Conservation (phyloP, 2,113 vertebrate genomes). For the Anguilla rostrata region DNA sequence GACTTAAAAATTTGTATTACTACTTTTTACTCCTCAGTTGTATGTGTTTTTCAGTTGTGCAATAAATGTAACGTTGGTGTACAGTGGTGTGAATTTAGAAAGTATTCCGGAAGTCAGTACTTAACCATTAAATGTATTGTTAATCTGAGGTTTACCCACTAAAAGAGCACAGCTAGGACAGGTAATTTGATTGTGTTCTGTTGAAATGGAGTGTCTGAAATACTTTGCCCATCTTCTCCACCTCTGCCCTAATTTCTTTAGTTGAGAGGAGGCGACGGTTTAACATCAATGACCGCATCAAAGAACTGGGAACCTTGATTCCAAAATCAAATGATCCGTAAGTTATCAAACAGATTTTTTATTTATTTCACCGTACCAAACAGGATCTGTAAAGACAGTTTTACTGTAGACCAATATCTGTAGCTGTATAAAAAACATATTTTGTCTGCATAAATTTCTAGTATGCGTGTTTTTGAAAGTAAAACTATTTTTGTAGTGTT, state of each 20-base stretch:
- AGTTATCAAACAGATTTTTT: constrained; percentile 21
- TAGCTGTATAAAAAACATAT: not conserved
- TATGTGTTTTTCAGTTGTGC: too few relatives aligned
- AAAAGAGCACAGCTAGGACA: not conserved
- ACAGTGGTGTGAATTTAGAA: too few relatives aligned
- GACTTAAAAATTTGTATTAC: too few relatives aligned
- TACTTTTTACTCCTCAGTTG: too few relatives aligned
- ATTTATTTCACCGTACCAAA: not conserved
- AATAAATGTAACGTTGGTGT: too few relatives aligned
- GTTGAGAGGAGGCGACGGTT: constrained; percentile 59
- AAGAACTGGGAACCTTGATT: constrained; percentile 60
- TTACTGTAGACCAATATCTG: not conserved
- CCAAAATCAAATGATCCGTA: constrained; percentile 60
- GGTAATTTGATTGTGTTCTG: not conserved
- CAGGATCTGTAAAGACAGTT: not conserved
- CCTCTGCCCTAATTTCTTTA: constrained; percentile 14
- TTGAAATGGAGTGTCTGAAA: not conserved
- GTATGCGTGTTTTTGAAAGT: not conserved
- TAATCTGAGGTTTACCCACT: not conserved
- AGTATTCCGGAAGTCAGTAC: too few relatives aligned
- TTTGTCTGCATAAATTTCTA: not conserved
- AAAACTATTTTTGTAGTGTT: not conserved
- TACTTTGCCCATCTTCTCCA: not conserved
- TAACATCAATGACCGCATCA: constrained; percentile 62
- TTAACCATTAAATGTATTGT: too few relatives aligned